Percentiles rank a stretch among this genome's conserved stretches.
phyloP scores from a whole-genome alignment of 2,797 vertebrate genomes.

The Champsocephalus esox region DNA sequence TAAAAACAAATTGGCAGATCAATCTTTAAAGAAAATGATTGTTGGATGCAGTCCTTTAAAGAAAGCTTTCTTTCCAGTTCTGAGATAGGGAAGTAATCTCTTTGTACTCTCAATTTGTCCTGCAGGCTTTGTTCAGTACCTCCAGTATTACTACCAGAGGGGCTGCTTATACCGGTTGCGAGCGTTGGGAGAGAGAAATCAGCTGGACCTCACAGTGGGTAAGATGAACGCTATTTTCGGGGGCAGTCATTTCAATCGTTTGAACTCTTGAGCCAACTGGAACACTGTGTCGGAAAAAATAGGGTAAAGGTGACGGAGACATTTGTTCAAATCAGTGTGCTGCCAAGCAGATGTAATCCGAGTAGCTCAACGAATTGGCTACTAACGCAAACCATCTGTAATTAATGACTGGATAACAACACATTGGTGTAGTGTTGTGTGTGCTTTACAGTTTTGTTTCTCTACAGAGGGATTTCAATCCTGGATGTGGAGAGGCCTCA shows the following conservation, averaged over 20 bases:
- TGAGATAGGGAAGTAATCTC: neutral
- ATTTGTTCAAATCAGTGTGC: constrained; percentile 35
- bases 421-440: neutral
- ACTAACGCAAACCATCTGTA: neutral
- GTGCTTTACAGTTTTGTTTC: constrained; percentile 42
- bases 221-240: constrained; percentile 76
- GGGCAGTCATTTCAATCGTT: constrained; percentile 52
- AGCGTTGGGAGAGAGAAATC: constrained; percentile 94
- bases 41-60: too few species aligned
- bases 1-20: too few species aligned
- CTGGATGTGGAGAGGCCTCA: constrained; percentile 99
- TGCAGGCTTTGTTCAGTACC: constrained; percentile 96
- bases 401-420: neutral
- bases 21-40: too few species aligned
- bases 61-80: neutral
- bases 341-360: constrained; percentile 38
- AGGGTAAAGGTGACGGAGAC: constrained; percentile 62
- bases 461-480: constrained; percentile 97
- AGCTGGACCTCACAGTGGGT: constrained; percentile 98
- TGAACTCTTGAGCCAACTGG: constrained; percentile 60
- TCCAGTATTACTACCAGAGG: constrained; percentile 99
- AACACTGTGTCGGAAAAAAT: constrained; percentile 43
- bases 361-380: neutral
- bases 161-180: constrained; percentile 96
- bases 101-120: neutral